Percentiles rank a stretch among this genome's conserved stretches.
These are phyloP conservation scores for Yasuhikotakia modesta DNA, from an alignment of 2,797 vertebrate species.

Conservation along the genomic window DNA sequence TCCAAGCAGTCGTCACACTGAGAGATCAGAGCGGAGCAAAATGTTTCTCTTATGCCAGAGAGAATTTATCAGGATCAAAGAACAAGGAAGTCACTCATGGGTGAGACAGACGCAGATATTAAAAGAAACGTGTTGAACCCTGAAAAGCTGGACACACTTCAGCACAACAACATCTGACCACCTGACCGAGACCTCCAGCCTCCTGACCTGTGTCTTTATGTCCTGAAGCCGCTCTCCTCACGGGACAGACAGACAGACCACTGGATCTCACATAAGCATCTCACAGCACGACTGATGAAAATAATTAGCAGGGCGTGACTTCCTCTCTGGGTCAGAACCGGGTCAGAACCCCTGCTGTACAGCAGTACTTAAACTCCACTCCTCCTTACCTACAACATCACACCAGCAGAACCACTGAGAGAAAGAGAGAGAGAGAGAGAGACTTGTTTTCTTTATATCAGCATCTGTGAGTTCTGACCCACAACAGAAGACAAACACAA, in stretches of 20 bases:
- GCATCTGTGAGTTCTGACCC: constrained; percentile 16
- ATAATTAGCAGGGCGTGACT: constrained; percentile 48
- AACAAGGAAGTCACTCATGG: constrained; percentile 19
- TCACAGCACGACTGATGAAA: constrained; percentile 36
- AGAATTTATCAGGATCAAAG: constrained; percentile 37
- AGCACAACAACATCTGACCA: constrained; percentile 5
- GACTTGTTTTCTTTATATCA: neutral
- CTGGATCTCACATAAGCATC: constrained; percentile 15
- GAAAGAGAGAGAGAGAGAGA: neutral
- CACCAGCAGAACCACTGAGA: neutral
- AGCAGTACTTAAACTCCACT: constrained; percentile 48
- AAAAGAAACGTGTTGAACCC: constrained; percentile 30
- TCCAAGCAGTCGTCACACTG: constrained; percentile 11
- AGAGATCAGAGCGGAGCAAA: neutral
- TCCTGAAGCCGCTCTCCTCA: neutral
- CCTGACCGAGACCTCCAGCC: neutral
- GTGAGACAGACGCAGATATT: constrained; percentile 1
- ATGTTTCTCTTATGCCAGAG: constrained; percentile 35
- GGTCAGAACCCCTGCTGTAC: constrained; percentile 33
- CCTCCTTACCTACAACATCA: constrained; percentile 38
- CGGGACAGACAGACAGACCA: neutral
- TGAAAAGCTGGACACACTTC: constrained; percentile 14
- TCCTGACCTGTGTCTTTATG: neutral
- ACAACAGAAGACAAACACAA: constrained; percentile 66
- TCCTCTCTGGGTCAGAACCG: constrained; percentile 34